phyloP scores from a whole-genome alignment of 2,113 vertebrate genomes.

The chimpanzee (Pan troglodytes) region NHGRI_mPanTro3-v2.1_pri NC_072408.2:33009501-33010000 shows the following conservation, averaged over 20 bases:
- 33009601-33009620: not conserved
- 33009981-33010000: not conserved
- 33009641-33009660: not conserved
- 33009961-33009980: not conserved
- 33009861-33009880: not conserved
- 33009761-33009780: not conserved
- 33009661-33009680: not conserved
- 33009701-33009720: not conserved
- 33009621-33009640: not conserved
- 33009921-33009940: not conserved
- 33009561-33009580: not conserved
- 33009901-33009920: not conserved
- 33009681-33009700: not conserved
- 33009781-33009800: no score
- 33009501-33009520: not conserved
- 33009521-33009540: not conserved
- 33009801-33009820: not conserved
- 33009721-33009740: not conserved
- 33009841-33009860: not conserved
- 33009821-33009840: not conserved
- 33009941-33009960: not conserved
- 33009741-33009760: not conserved
- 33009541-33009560: not conserved
- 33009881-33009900: not conserved
- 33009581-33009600: not conserved